Evolutionary conservation across 2,113 vertebrate genomes (phyloP), one percentile per base, ranked within the genome.

Genomic region (Lampris megalopsis): DNA sequence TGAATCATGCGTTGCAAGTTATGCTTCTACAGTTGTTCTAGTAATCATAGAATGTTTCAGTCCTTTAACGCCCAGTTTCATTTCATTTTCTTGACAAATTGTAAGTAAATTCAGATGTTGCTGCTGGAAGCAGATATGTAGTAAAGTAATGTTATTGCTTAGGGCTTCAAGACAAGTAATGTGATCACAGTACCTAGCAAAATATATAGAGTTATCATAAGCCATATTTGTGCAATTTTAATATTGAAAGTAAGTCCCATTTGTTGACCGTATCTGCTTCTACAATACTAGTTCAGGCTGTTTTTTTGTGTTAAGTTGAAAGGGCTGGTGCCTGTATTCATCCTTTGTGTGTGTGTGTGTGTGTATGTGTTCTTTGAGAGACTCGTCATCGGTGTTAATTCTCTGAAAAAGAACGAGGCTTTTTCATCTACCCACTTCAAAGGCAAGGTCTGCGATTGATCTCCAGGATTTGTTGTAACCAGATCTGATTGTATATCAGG

Each of bases 341-440:
- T 24, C 24, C 24, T 24, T 24, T 65, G 63, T 50, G 47, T 50
- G 63, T 66, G 63, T 61, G 45, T 71, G 43, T 60, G 56, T 49
- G 68, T 59, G 13, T 58, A 52, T 68, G 42, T 35, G 8, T 24
- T 35, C 6, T 13, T 47, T 63, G 43, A 63, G 38, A 63, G 61
- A 11, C 42, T 63, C 41, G n/a, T 8, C 13, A 47, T 63, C 10
- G n/a, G 24, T 35, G 8, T 40, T 63, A 48, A 63, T 63, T 24
- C 43, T 41, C 59, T 61, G 40, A 8, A 13, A 47, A 63, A 47
- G 61, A 43, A 42, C 9, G 43, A 24, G n/a, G 41, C 42, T 35
- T 3, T 50, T n/a, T 6, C 54, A 9, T 24, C 54, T 24, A 57
- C 36, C 9, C 54, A 57, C 2, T 57, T n/a, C n/a, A 2, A 57